phyloP scores from a whole-genome alignment of 2,888 invertebrate genomes.

The Phengaris alcon region DNA sequence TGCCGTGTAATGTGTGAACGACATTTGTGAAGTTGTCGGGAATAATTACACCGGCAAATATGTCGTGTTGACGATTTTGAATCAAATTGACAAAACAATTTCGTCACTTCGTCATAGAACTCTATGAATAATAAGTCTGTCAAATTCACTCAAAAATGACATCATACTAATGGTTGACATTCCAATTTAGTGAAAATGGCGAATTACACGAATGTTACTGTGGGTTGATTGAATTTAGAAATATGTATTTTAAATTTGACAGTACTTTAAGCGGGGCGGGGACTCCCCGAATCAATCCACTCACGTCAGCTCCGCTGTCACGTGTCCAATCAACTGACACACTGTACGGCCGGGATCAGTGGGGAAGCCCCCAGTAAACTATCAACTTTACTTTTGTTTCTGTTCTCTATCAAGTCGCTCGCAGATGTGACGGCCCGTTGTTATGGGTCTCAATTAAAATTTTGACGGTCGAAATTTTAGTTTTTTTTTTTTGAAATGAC shows the following conservation, averaged over 20 bases:
- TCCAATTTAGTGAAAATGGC: too few relatives aligned
- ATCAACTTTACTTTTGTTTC: conserved; percentile 32
- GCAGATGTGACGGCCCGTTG: not conserved
- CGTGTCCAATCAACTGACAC: conserved; percentile 73
- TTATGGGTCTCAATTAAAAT: not conserved
- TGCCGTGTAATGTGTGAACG: not conserved
- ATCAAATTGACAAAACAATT: not conserved
- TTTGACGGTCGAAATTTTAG: not conserved
- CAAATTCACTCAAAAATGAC: too few relatives aligned
- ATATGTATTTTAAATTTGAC: too few relatives aligned
- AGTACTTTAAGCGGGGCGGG: conserved; percentile 32
- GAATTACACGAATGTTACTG: too few relatives aligned
- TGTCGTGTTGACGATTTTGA: conserved; percentile 24
- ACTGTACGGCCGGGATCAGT: conserved; percentile 68
- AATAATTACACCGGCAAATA: conserved; percentile 15
- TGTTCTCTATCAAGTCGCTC: not conserved
- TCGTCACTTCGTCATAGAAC: too few relatives aligned
- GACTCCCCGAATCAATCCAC: conserved; percentile 68
- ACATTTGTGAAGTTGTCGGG: not conserved
- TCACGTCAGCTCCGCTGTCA: conserved; percentile 65
- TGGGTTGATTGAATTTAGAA: too few relatives aligned
- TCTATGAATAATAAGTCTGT: too few relatives aligned
- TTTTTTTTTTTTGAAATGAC: not conserved
- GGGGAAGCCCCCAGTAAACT: conserved; percentile 38
- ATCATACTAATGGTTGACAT: too few relatives aligned